Percentiles rank a stretch among this genome's conserved stretches.
Evolutionary conservation across 2,113 vertebrate genomes (phyloP).

Genomic region (Indicator indicator): DNA sequence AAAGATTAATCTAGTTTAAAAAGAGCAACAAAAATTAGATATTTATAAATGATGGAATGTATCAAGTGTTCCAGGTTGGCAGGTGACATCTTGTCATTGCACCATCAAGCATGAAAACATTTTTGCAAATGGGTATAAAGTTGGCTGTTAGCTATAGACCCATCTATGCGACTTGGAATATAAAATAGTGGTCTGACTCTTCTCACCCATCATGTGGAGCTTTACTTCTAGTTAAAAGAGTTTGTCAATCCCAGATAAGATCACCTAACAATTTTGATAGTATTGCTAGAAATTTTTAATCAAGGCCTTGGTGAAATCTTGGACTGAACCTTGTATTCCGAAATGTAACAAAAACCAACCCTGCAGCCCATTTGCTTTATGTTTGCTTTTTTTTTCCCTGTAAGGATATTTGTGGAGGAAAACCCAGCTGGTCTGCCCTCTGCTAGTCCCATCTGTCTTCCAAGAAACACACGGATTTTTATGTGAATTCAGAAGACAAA

Average conservation of each 20-base stretch:
- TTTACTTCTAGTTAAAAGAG: slow-evolving; percentile 14
- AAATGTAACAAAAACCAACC: slow-evolving; percentile 28
- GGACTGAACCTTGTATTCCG: slow-evolving; percentile 29
- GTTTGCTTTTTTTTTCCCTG: not conserved
- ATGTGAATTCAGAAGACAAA: slow-evolving; percentile 16
- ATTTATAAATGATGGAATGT: slow-evolving; percentile 64
- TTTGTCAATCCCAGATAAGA: not conserved
- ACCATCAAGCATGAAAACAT: slow-evolving; percentile 60
- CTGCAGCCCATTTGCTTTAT: slow-evolving; percentile 45
- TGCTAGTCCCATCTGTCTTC: slow-evolving; percentile 48
- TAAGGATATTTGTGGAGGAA: slow-evolving; percentile 4
- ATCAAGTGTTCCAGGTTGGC: slow-evolving; percentile 71
- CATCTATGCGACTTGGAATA: slow-evolving; percentile 49
- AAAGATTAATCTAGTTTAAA: not conserved
- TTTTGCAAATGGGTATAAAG: slow-evolving; percentile 57
- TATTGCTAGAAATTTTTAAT: slow-evolving; percentile 67
- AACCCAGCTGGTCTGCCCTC: slow-evolving; percentile 45
- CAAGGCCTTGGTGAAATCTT: slow-evolving; percentile 58
- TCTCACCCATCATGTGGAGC: not conserved
- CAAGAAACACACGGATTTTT: slow-evolving; percentile 14
- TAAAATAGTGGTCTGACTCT: slow-evolving; percentile 45
- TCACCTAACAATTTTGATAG: slow-evolving; percentile 4
- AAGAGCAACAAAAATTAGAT: not conserved
- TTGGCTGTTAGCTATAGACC: slow-evolving; percentile 19
- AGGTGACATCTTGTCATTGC: slow-evolving; percentile 67